Conservation (phyloP, 2,797 vertebrate genomes). For the Pseudochirops corinnae region DNA sequence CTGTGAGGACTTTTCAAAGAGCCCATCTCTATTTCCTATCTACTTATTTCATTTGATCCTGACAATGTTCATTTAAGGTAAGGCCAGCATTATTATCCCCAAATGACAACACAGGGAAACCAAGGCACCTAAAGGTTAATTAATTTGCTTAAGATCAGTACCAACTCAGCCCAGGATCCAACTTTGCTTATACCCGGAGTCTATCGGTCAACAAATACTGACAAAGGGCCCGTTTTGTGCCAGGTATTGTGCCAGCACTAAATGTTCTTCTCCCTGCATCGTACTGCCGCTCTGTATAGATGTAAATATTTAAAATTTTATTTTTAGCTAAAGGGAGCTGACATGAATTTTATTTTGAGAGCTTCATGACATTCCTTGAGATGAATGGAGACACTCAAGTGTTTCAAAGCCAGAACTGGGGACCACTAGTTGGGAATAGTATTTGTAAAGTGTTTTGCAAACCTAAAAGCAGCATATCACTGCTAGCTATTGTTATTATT, state of each 20-base stretch:
- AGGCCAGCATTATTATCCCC: neutral
- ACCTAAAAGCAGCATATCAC: neutral
- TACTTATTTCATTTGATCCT: neutral
- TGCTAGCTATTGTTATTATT: neutral
- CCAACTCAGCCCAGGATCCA: neutral
- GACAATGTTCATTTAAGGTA: neutral
- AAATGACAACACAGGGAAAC: neutral
- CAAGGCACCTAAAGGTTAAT: neutral
- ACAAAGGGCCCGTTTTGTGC: neutral
- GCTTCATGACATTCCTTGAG: neutral
- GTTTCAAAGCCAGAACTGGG: neutral
- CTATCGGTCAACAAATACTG: neutral
- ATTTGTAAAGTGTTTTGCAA: neutral
- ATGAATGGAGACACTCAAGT: neutral
- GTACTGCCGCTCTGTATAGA: conserved; percentile 16
- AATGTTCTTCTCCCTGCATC: neutral
- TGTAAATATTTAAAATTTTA: neutral
- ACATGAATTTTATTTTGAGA: conserved; percentile 17
- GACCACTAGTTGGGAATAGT: neutral
- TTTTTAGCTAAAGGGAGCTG: neutral
- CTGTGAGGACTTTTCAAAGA: neutral
- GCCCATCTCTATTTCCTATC: neutral
- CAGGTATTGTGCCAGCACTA: neutral
- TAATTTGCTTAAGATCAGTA: neutral
- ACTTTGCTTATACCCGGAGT: neutral